A percentile compares a stretch with the other conserved stretches of the same genome.
Conservation (phyloP, 2,113 vertebrate genomes). For the Zootoca vivipara region DNA sequence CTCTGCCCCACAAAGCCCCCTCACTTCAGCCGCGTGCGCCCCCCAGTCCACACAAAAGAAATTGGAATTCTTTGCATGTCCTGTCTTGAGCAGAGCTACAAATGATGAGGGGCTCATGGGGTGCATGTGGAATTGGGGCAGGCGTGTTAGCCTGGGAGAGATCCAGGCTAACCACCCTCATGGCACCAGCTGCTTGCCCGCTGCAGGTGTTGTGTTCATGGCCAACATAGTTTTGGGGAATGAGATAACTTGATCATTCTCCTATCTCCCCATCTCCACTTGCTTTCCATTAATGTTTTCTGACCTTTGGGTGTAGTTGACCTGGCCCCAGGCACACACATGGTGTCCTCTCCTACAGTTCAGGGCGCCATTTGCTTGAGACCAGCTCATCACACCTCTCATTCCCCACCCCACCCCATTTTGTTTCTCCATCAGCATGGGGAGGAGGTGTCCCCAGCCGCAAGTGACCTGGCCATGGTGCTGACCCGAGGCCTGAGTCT, state of each 20-base stretch:
- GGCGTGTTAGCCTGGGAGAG: not conserved
- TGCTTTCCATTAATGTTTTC: not conserved
- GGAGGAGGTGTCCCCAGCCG: slow-evolving; percentile 92
- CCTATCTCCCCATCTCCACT: not conserved
- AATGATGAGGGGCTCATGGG: not conserved
- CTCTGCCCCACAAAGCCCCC: not conserved
- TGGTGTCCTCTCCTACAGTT: too few relatives aligned
- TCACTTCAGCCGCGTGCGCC: too few relatives aligned
- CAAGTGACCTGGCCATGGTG: slow-evolving; percentile 95
- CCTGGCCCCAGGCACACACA: too few relatives aligned
- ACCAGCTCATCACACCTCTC: not conserved
- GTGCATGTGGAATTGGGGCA: not conserved
- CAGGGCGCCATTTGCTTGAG: not conserved
- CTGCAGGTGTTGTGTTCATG: too few relatives aligned
- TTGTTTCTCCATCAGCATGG: slow-evolving; percentile 76
- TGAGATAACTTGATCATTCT: not conserved
- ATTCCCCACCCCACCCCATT: fast-evolving
- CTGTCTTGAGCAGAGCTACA: not conserved
- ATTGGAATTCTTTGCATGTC: not conserved
- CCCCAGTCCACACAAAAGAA: too few relatives aligned
- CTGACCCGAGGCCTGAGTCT: slow-evolving; percentile 91
- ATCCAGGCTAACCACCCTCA: not conserved
- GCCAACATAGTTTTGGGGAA: too few relatives aligned
- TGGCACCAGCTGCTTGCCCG: not conserved
- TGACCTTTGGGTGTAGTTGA: not conserved